A percentile compares a stretch with the other conserved stretches of the same genome.
Conservation (phyloP, 2,797 vertebrate genomes). For the Gambusia yucatana region DNA sequence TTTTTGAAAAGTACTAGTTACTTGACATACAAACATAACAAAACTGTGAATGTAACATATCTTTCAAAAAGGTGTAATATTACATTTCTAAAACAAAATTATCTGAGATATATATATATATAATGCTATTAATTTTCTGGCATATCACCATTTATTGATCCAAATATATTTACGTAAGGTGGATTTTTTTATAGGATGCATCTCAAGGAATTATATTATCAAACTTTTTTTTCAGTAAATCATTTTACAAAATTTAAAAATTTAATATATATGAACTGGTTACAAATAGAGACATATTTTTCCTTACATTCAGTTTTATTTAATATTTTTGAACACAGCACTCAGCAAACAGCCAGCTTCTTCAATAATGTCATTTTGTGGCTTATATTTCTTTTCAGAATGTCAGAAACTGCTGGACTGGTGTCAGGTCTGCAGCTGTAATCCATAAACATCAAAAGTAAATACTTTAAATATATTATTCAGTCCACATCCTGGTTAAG, state of each 20-base stretch:
- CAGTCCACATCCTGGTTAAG: background rate
- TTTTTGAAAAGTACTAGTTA: background rate
- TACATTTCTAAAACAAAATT: background rate
- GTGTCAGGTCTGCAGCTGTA: background rate
- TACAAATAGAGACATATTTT: background rate
- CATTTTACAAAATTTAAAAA: background rate
- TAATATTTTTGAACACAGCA: background rate
- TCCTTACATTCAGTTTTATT: background rate
- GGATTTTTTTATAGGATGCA: background rate
- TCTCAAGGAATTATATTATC: background rate
- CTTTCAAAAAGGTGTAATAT: background rate
- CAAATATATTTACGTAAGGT: background rate
- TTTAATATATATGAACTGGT: background rate
- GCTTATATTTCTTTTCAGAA: background rate
- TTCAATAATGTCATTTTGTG: background rate
- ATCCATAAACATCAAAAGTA: background rate
- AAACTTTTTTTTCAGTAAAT: background rate
- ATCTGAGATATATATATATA: background rate
- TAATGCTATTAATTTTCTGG: background rate
- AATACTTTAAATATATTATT: background rate
- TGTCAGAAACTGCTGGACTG: background rate
- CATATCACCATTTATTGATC: background rate
- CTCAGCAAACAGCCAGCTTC: background rate
- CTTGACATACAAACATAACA: background rate
- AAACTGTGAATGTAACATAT: background rate